Conservation (phyloP, 1,140 invertebrate genomes). For the Drosophila tani region DNA sequence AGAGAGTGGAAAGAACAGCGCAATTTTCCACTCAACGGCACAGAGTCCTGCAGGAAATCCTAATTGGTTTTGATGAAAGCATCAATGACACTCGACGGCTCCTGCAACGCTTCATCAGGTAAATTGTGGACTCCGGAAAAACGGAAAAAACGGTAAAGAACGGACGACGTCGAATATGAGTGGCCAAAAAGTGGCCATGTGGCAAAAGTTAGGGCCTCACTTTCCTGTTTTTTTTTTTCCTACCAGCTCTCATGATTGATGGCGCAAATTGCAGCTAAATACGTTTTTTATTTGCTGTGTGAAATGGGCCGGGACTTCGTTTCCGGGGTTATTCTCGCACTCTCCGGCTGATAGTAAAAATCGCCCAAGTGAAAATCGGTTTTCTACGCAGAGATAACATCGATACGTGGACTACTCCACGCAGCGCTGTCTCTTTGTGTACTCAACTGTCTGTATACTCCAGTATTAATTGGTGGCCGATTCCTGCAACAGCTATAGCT, state of each 20-base stretch:
- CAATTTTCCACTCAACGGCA: slow-evolving; percentile 74
- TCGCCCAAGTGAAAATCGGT: slow-evolving; percentile 19
- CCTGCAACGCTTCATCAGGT: slow-evolving; percentile 76
- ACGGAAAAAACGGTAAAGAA: slow-evolving; percentile 8
- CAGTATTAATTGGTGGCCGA: slow-evolving; percentile 39
- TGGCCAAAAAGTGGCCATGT: slow-evolving; percentile 72
- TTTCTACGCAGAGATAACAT: slow-evolving; percentile 33
- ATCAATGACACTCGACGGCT: slow-evolving; percentile 58
- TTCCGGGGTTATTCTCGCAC: slow-evolving; percentile 51
- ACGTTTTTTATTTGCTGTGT: slow-evolving; percentile 78
- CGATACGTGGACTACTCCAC: slow-evolving; percentile 50
- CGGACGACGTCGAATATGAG: slow-evolving; percentile 53
- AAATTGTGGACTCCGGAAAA: slow-evolving; percentile 58
- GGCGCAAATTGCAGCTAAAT: slow-evolving; percentile 81
- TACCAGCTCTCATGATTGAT: slow-evolving; percentile 67
- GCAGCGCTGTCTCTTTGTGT: slow-evolving; percentile 29
- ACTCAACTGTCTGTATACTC: slow-evolving; percentile 19
- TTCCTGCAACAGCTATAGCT: slow-evolving; percentile 5
- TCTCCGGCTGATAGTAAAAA: slow-evolving; percentile 34
- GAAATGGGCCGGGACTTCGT: slow-evolving; percentile 40
- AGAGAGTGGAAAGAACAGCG: slow-evolving; percentile 48
- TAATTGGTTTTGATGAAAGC: slow-evolving; percentile 84
- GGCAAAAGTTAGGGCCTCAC: slow-evolving; percentile 62
- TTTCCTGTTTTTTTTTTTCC: slow-evolving; percentile 16
- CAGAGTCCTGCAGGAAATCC: slow-evolving; percentile 78